phyloP scores from a whole-genome alignment of 1,140 invertebrate species.

The Drosophila yakuba region DNA sequence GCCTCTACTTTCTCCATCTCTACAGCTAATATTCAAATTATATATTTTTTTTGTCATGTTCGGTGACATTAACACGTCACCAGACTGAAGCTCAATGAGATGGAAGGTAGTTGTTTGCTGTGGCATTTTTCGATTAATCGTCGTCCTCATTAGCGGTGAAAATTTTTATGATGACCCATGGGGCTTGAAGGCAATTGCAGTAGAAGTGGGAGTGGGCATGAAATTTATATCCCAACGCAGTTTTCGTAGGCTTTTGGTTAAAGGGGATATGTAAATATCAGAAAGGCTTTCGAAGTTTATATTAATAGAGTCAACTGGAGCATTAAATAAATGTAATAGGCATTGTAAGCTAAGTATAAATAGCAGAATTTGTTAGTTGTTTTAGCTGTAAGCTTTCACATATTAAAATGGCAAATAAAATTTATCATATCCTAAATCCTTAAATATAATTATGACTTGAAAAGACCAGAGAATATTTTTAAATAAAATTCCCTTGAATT shows the following conservation, averaged over 20 bases:
- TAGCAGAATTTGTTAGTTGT: too few relatives aligned
- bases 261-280: not conserved
- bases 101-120: slow-evolving; percentile 38
- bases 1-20: not conserved
- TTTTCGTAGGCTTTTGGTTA: not conserved
- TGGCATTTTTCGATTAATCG: slow-evolving; percentile 70
- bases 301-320: too few relatives aligned
- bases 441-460: too few relatives aligned
- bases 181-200: slow-evolving; percentile 36
- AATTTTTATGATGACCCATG: slow-evolving; percentile 73
- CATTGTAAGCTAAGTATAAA: not conserved
- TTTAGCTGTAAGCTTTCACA: too few relatives aligned
- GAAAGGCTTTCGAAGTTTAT: not conserved
- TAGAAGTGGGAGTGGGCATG: slow-evolving; percentile 2
- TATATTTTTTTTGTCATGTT: slow-evolving; percentile 8
- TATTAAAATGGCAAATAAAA: too few relatives aligned
- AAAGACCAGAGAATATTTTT: too few relatives aligned
- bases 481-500: not conserved
- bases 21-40: not conserved
- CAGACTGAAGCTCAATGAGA: slow-evolving; percentile 28
- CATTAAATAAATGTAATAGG: not conserved
- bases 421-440: too few relatives aligned
- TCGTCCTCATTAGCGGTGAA: slow-evolving; percentile 76
- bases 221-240: slow-evolving; percentile 4
- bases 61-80: slow-evolving; percentile 70